Evolutionary conservation across 2,113 vertebrate genomes (phyloP).

Genomic region (Leucosticte australis): DNA sequence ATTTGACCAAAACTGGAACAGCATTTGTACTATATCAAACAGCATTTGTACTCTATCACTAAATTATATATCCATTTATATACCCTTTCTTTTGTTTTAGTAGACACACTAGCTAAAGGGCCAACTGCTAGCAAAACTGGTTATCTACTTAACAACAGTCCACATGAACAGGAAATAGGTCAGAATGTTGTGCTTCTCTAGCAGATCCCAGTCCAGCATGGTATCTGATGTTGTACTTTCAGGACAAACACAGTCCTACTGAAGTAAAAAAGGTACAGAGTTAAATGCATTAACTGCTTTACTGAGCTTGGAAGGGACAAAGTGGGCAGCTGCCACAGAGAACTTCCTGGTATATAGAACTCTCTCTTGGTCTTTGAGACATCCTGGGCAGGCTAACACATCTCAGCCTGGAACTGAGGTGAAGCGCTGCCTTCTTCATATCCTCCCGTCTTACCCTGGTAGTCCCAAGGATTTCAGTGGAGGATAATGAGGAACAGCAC

Average conservation of each 20-base stretch:
- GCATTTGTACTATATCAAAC: not conserved
- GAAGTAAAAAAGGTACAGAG: not conserved
- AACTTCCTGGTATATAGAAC: accelerated
- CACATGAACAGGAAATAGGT: not conserved
- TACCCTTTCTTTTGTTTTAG: not conserved
- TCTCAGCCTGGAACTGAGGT: not conserved
- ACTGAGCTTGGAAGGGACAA: not conserved
- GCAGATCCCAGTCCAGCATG: not conserved
- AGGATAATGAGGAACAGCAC: accelerated
- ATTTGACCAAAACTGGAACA: not conserved
- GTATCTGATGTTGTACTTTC: not conserved
- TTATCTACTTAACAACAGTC: not conserved
- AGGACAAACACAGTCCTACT: not conserved
- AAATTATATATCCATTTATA: not conserved
- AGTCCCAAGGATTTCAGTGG: not conserved
- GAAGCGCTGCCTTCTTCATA: not conserved
- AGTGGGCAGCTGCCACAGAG: not conserved
- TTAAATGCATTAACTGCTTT: not conserved
- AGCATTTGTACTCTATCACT: not conserved
- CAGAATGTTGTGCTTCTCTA: not conserved
- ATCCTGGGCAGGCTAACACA: not conserved
- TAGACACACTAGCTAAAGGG: not conserved
- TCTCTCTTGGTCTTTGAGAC: not conserved
- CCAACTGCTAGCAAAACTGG: not conserved
- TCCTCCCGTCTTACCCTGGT: not conserved